Percentiles rank a stretch among this genome's conserved stretches.
These are phyloP conservation scores for Rousettus madagascariensis DNA, from an alignment of 2,797 vertebrate genomes.

Conservation along the genomic window DNA sequence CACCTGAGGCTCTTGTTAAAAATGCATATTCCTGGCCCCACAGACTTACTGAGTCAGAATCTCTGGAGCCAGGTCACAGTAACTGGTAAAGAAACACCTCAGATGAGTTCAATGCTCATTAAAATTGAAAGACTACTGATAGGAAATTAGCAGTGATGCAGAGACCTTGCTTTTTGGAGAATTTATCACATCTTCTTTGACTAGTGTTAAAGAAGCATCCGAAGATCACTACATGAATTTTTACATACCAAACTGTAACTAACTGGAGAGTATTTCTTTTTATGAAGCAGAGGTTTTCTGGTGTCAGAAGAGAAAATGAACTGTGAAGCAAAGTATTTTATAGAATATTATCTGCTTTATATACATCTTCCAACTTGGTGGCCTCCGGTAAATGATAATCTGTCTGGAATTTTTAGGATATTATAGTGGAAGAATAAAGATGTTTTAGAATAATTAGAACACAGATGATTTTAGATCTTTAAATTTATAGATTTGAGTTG, in stretches of 20 bases:
- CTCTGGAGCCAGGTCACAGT: neutral
- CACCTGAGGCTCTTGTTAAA: neutral
- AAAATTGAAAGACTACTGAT: neutral
- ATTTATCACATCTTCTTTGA: neutral
- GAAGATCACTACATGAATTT: neutral
- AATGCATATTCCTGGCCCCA: neutral
- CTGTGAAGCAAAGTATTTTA: neutral
- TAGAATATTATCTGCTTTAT: neutral
- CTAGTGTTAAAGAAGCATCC: neutral
- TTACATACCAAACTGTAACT: neutral
- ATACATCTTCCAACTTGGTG: neutral
- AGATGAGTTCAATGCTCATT: neutral
- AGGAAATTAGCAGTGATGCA: neutral
- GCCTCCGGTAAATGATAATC: neutral
- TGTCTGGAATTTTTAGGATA: neutral
- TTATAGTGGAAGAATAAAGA: neutral
- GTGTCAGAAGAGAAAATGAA: neutral
- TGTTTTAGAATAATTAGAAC: neutral
- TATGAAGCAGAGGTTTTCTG: neutral
- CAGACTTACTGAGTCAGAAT: neutral
- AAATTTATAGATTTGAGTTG: neutral
- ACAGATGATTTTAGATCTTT: neutral
- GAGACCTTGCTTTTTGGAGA: neutral
- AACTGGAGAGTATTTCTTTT: neutral
- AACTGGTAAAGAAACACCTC: neutral